phyloP scores from a whole-genome alignment of 2,113 vertebrate species.

The Motacilla alba region DNA sequence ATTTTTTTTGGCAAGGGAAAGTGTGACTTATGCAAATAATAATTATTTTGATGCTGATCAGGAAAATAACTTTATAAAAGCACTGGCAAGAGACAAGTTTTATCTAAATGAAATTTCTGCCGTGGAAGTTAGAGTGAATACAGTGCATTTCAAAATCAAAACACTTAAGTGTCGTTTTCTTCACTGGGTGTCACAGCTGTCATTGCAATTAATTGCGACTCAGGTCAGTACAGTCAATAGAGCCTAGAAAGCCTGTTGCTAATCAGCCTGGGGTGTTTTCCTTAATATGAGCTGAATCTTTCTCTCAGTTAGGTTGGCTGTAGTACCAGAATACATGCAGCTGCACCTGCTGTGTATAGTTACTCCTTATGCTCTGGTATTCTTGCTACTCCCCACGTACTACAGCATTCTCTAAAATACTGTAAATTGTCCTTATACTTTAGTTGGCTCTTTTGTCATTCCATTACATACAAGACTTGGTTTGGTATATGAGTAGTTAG shows the following conservation, averaged over 20 bases:
- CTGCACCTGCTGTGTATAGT: background rate
- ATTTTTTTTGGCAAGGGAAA: background rate
- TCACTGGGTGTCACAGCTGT: background rate
- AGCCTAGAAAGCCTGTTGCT: background rate
- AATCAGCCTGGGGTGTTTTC: background rate
- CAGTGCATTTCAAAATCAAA: background rate
- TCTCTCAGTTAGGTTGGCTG: background rate
- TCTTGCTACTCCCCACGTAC: background rate
- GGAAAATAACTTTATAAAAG: background rate
- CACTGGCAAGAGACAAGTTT: background rate
- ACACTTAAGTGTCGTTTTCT: background rate
- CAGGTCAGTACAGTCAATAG: background rate
- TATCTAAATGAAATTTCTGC: background rate
- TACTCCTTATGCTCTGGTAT: background rate
- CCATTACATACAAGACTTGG: background rate
- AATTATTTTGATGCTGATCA: background rate
- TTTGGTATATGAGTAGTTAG: background rate
- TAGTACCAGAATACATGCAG: background rate
- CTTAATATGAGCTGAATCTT: background rate
- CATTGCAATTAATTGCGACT: background rate
- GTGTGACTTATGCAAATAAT: background rate
- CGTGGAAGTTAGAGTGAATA: background rate
- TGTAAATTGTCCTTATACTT: background rate
- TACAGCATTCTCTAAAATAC: background rate
- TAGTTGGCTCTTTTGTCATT: background rate